Evolutionary conservation across 2,797 vertebrate genomes (phyloP).

Genomic region (Cercopithecus mitis): DNA sequence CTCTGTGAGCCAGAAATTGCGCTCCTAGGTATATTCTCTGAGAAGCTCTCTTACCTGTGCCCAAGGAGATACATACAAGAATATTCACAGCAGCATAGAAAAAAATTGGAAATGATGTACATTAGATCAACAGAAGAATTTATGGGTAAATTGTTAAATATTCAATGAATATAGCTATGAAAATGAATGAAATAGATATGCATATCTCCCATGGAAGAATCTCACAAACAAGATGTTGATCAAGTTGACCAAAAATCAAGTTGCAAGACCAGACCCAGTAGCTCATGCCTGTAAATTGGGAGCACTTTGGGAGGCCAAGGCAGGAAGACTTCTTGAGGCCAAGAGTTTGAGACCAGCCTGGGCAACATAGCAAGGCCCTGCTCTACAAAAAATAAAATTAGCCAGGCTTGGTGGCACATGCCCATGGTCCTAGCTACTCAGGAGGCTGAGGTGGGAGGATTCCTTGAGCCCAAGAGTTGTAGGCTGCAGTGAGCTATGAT

Average conservation of each 20-base stretch:
- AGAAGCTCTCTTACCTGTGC: neutral
- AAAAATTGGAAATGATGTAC: neutral
- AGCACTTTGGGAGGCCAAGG: neutral
- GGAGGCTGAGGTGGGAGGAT: neutral
- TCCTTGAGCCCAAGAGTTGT: neutral
- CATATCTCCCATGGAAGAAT: neutral
- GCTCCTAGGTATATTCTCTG: neutral
- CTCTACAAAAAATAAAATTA: neutral
- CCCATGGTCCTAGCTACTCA: neutral
- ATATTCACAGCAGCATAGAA: neutral
- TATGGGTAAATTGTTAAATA: neutral
- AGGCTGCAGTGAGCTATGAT: neutral
- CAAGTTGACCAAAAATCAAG: neutral
- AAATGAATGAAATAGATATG: conserved; percentile 2
- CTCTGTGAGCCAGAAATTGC: conserved; percentile 33
- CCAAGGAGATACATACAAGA: neutral
- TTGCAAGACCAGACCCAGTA: neutral
- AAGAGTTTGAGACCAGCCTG: neutral
- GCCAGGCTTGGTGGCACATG: neutral
- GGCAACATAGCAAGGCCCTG: neutral
- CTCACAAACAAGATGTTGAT: neutral
- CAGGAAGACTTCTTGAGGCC: neutral
- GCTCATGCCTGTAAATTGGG: neutral
- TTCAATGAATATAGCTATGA: neutral
- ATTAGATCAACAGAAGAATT: conserved; percentile 15